Evolutionary conservation across 2,888 invertebrate species (phyloP).

Genomic region (Cheilosia urbana): DNA sequence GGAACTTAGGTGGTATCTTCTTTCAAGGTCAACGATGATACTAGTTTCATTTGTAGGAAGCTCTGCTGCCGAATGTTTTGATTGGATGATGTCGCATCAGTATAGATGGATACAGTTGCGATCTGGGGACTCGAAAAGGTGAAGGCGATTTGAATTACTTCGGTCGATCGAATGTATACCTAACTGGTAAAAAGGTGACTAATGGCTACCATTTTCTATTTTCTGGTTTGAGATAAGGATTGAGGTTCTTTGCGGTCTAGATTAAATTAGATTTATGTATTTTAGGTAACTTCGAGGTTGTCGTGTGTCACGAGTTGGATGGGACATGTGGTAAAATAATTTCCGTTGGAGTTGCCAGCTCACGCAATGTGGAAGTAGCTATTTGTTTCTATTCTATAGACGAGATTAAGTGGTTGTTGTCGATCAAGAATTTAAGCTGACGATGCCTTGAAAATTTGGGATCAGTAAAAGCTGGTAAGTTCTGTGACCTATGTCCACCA

Average conservation of each 20-base stretch:
- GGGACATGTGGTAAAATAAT: background rate
- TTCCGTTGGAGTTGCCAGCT: background rate
- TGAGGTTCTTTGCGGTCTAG: background rate
- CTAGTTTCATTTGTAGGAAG: conserved; percentile 15
- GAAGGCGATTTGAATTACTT: conserved; percentile 12
- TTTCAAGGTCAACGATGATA: conserved; percentile 47
- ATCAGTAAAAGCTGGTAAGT: no score
- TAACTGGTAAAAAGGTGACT: conserved; percentile 15
- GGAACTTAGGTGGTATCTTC: conserved; percentile 28
- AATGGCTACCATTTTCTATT: background rate
- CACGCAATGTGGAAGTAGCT: no score
- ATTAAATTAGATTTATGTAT: background rate
- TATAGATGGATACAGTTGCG: background rate
- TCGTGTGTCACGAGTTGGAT: background rate
- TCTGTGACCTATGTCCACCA: no score
- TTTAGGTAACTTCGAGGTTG: background rate
- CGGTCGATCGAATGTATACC: conserved; percentile 11
- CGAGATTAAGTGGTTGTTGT: no score
- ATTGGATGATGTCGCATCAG: conserved; percentile 22
- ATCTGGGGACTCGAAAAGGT: background rate
- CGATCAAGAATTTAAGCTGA: no score
- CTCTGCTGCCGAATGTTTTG: conserved; percentile 10
- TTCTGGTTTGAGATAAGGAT: conserved; percentile 36
- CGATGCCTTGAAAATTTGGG: no score
- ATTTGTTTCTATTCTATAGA: no score